phyloP scores from a whole-genome alignment of 35 echinoderm and acorn worm genomes.

The Heliocidaris erythrogramma region DNA sequence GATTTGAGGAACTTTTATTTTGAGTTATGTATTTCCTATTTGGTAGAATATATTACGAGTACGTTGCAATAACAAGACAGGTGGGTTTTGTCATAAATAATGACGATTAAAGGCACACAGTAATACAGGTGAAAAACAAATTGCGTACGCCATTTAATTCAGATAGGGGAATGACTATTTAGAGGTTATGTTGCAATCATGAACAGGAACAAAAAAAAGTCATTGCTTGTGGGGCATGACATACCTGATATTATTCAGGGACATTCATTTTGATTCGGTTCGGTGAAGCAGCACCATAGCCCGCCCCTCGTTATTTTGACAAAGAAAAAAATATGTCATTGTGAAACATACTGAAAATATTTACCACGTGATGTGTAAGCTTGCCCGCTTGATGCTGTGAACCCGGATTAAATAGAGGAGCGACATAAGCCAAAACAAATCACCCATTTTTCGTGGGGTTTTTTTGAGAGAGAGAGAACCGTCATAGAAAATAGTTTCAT shows the following conservation, averaged over 20 bases:
- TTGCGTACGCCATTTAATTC: no score
- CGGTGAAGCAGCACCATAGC: background rate
- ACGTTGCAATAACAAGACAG: no score
- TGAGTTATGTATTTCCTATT: background rate
- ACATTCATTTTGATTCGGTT: background rate
- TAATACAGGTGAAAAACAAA: no score
- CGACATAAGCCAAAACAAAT: no score
- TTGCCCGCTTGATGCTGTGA: no score
- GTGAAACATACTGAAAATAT: background rate
- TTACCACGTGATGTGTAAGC: background rate
- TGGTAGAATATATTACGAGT: background rate
- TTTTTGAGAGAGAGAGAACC: no score
- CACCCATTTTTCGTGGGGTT: no score
- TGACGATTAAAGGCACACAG: no score
- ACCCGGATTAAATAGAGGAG: no score
- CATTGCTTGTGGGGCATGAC: background rate
- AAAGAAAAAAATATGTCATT: background rate
- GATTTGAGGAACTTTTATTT: background rate
- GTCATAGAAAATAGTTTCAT: no score
- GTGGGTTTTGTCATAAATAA: no score
- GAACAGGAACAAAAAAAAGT: background rate
- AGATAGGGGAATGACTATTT: background rate
- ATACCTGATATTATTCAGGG: background rate
- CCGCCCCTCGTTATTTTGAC: background rate
- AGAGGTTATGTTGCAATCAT: background rate